These are phyloP conservation scores for Bugula neritina DNA, from an alignment of 2,888 invertebrate species.

Conservation along the genomic window DNA sequence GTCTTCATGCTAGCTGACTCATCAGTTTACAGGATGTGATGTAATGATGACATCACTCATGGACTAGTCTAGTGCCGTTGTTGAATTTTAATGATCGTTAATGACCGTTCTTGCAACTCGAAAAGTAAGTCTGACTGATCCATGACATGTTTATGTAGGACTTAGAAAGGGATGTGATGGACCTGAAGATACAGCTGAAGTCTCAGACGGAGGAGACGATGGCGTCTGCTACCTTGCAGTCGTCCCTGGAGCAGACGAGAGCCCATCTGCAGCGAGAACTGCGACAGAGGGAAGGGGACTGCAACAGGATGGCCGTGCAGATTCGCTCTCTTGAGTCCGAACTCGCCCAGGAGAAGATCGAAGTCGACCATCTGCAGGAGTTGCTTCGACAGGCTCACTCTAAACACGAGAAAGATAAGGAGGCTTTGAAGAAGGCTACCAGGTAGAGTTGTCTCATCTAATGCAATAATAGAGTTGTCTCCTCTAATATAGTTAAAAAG, in stretches of 20 bases:
- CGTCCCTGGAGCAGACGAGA: conserved; percentile 46
- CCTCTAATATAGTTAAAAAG: too few relatives aligned
- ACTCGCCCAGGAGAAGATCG: conserved; percentile 43
- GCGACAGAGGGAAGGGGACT: conserved; percentile 49
- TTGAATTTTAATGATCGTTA: too few relatives aligned
- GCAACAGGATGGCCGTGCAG: conserved; percentile 52
- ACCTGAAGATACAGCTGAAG: conserved; percentile 19
- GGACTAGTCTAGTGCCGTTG: too few relatives aligned
- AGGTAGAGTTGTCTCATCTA: too few relatives aligned
- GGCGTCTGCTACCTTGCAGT: conserved; percentile 43
- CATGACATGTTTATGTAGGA: neutral
- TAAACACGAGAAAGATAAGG: conserved; percentile 47
- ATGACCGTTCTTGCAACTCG: too few relatives aligned
- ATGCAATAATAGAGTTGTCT: too few relatives aligned
- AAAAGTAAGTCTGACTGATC: neutral
- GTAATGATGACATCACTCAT: too few relatives aligned
- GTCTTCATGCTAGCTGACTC: too few relatives aligned
- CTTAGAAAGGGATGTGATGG: neutral
- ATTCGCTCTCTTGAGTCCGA: conserved; percentile 40
- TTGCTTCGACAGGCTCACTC: conserved; percentile 43
- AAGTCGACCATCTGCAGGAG: conserved; percentile 48
- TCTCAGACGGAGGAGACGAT: conserved; percentile 39
- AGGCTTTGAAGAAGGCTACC: conserved; percentile 51
- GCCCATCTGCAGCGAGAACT: conserved; percentile 52
- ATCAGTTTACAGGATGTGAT: too few relatives aligned